Evolutionary conservation across 2,888 invertebrate genomes (phyloP).

Genomic region (Temnothorax unifasciatus): DNA sequence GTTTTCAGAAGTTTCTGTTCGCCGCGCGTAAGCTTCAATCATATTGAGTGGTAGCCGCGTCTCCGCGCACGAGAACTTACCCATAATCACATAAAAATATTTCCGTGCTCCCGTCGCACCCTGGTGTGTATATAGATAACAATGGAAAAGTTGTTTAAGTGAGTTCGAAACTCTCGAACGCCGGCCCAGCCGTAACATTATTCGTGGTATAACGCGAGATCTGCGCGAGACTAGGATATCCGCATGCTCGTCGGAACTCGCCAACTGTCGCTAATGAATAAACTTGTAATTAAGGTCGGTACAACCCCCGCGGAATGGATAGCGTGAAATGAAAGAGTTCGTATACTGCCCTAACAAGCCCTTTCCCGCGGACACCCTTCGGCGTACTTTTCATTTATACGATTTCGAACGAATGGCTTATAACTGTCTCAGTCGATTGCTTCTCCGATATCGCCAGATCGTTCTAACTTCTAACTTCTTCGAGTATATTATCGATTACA

Average conservation of each 20-base stretch:
- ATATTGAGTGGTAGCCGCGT: conserved; percentile 9
- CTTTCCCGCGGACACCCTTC: not conserved
- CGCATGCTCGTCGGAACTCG: conserved; percentile 9
- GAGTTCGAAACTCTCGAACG: conserved; percentile 35
- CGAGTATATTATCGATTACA: not conserved
- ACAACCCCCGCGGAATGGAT: not conserved
- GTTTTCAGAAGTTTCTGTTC: not conserved
- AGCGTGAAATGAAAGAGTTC: not conserved
- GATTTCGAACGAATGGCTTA: conserved; percentile 1
- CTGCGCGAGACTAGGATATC: conserved; percentile 4
- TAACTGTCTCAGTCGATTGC: not conserved
- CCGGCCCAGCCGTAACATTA: not conserved
- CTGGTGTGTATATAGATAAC: not conserved
- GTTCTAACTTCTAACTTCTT: not conserved
- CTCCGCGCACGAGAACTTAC: not conserved
- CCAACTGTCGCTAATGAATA: conserved; percentile 37
- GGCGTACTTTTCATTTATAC: not conserved
- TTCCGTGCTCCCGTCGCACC: not conserved
- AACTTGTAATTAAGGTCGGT: conserved; percentile 34
- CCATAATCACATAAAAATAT: conserved; percentile 34
- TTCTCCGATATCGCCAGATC: not conserved
- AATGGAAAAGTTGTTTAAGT: conserved; percentile 39
- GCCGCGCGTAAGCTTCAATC: not conserved
- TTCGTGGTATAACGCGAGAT: conserved; percentile 5
- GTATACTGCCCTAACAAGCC: not conserved